phyloP scores from a whole-genome alignment of 2,797 vertebrate species.

The Anabas testudineus region DNA sequence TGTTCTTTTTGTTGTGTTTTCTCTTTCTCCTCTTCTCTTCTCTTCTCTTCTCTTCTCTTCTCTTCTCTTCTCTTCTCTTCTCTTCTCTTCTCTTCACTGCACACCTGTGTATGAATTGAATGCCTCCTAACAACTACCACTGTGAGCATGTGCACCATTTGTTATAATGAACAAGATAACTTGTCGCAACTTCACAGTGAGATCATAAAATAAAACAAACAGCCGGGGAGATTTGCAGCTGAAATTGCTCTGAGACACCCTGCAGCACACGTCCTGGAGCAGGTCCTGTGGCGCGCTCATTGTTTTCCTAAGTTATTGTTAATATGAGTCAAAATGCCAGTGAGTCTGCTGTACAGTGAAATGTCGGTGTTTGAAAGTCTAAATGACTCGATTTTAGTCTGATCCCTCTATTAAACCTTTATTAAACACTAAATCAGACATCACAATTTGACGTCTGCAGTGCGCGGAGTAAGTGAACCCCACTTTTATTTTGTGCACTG shows the following conservation, averaged over 20 bases:
- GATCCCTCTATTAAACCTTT: background rate
- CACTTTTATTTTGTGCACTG: background rate
- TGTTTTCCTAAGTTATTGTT: slow-evolving; percentile 8
- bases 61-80: too few relatives aligned
- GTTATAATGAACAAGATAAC: background rate
- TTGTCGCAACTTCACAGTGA: background rate
- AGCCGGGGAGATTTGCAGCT: background rate
- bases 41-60: too few relatives aligned
- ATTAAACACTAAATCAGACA: background rate
- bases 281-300: background rate
- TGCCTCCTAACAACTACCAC: background rate
- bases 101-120: background rate
- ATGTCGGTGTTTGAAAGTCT: background rate
- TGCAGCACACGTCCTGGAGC: background rate
- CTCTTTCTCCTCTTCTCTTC: too few relatives aligned
- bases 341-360: background rate
- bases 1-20: too few relatives aligned
- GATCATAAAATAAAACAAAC: slow-evolving; percentile 4
- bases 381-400: too few relatives aligned
- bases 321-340: background rate
- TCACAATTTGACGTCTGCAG: background rate
- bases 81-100: too few relatives aligned
- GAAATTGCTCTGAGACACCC: slow-evolving; percentile 42
- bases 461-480: background rate
- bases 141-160: background rate